Evolutionary conservation across 2,888 invertebrate species (phyloP).

Genomic region (Sthenelais limicola): DNA sequence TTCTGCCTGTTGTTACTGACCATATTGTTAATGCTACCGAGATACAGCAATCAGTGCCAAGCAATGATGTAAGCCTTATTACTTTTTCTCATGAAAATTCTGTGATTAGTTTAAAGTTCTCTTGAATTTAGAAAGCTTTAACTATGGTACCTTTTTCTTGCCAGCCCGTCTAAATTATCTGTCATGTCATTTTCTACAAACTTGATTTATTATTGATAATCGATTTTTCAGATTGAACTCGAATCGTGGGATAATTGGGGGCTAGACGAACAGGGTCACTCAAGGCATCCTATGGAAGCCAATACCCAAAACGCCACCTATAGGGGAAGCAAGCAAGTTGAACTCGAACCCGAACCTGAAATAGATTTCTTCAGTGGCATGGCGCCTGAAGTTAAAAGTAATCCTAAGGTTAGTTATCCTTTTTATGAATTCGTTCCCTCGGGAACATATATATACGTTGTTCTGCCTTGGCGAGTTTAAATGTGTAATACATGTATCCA

Average conservation of each 20-base stretch:
- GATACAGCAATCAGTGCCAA: conserved; percentile 45
- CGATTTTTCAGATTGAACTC: conserved; percentile 52
- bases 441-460: no score
- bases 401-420: conserved; percentile 62
- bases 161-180: no score
- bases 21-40: conserved; percentile 31
- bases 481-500: neutral
- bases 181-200: no score
- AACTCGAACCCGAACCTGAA: conserved; percentile 56
- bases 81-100: no score
- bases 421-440: no score
- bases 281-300: conserved; percentile 30
- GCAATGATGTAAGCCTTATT: conserved; percentile 48
- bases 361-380: conserved; percentile 65
- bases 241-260: conserved; percentile 67
- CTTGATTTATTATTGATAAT: neutral
- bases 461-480: neutral
- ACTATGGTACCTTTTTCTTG: no score
- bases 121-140: no score
- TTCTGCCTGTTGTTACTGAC: conserved; percentile 55
- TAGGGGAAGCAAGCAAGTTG: conserved; percentile 28
- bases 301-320: neutral
- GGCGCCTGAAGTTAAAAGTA: conserved; percentile 59
- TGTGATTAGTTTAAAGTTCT: no score
- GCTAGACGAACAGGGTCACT: conserved; percentile 41